phyloP scores from a whole-genome alignment of 1,140 invertebrate species.

The Grapholita molesta region DNA sequence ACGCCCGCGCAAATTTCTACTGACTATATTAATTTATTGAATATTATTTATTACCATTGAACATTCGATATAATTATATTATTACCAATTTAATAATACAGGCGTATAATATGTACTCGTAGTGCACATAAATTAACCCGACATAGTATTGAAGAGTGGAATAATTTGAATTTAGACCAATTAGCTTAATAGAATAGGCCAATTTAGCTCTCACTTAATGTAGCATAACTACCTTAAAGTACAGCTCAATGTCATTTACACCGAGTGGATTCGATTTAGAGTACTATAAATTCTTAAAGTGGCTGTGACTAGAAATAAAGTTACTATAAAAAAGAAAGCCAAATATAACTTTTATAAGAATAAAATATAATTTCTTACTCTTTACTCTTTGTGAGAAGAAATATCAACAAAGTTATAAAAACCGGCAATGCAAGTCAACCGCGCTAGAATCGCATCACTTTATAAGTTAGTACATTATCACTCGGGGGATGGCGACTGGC shows the following conservation, averaged over 20 bases:
- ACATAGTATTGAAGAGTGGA: no score
- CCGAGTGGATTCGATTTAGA: not conserved
- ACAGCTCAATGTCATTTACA: not conserved
- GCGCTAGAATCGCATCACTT: not conserved
- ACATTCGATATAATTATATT: not conserved
- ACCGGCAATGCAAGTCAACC: no score
- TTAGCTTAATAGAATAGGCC: no score
- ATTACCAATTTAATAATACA: not conserved
- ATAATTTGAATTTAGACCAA: no score
- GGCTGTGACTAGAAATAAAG: no score
- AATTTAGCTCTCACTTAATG: not conserved
- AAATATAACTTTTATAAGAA: no score
- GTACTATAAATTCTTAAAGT: not conserved
- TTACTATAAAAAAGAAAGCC: no score
- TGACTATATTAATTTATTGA: not conserved
- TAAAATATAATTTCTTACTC: no score
- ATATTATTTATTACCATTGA: not conserved
- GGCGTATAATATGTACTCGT: not conserved
- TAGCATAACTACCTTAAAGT: not conserved
- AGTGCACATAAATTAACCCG: no score
- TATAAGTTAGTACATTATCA: constrained; percentile 30
- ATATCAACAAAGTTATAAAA: no score
- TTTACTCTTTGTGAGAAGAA: no score
- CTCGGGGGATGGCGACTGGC: constrained; percentile 41
- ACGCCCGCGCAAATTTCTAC: not conserved